A percentile compares a stretch with the other conserved stretches of the same genome.
Conservation (phyloP, 2,113 vertebrate species). For the Apteryx owenii region DNA sequence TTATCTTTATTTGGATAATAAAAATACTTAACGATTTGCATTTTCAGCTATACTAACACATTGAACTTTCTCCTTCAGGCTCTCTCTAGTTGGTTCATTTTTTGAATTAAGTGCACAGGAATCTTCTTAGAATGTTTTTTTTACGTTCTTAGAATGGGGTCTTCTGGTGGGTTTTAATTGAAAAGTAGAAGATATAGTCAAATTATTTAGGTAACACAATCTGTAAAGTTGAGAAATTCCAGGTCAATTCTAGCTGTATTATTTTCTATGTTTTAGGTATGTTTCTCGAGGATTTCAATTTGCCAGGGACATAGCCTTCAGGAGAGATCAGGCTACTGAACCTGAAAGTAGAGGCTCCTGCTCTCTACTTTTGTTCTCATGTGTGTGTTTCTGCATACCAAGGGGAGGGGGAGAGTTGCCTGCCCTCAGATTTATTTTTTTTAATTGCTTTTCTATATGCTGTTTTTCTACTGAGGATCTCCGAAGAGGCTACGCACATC, state of each 20-base stretch:
- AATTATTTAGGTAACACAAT: not conserved
- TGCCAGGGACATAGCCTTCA: fast-evolving
- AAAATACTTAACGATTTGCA: not conserved
- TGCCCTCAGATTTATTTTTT: not conserved
- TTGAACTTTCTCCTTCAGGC: not conserved
- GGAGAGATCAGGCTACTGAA: not conserved
- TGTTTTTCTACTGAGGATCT: not conserved
- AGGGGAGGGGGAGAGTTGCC: not conserved
- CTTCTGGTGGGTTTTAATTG: not conserved
- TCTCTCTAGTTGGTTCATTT: too few relatives aligned
- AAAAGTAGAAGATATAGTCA: not conserved
- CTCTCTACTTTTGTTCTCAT: not conserved
- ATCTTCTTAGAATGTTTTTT: not conserved
- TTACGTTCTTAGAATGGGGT: not conserved
- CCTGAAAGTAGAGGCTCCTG: not conserved
- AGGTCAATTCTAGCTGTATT: not conserved
- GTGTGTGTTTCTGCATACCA: not conserved
- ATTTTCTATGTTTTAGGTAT: not conserved
- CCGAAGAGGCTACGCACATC: fast-evolving
- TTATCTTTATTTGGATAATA: not conserved
- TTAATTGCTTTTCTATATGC: not conserved
- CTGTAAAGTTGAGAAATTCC: not conserved
- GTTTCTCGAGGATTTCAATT: not conserved
- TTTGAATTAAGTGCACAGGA: not conserved
- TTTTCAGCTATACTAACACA: not conserved